These are phyloP conservation scores for Leptinotarsa lineolata DNA, from an alignment of 1,140 invertebrate genomes.

Conservation along the genomic window DNA sequence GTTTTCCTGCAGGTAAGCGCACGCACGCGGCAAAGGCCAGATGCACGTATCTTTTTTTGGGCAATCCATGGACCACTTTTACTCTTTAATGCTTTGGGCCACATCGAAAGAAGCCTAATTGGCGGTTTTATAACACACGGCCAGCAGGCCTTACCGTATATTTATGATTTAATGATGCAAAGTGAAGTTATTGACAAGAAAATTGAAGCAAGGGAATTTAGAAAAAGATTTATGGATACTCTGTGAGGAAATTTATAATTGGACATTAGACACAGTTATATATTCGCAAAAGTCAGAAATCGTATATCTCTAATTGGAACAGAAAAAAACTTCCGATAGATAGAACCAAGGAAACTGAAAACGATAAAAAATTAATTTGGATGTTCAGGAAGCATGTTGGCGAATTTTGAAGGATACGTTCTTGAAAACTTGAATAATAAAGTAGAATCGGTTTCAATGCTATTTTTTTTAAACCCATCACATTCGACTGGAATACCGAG, in stretches of 20 bases:
- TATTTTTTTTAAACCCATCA: neutral
- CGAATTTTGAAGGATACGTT: too few relatives aligned
- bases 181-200: neutral
- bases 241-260: neutral
- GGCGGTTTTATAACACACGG: conserved; percentile 7
- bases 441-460: neutral
- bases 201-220: neutral
- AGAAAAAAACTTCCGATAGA: too few relatives aligned
- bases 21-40: conserved; percentile 11
- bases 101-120: conserved; percentile 10
- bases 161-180: conserved; percentile 12
- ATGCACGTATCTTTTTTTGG: conserved; percentile 14
- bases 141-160: neutral
- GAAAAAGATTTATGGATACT: neutral
- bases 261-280: too few relatives aligned
- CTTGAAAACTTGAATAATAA: too few relatives aligned
- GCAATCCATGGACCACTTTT: conserved; percentile 26
- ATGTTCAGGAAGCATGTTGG: too few relatives aligned
- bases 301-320: too few relatives aligned
- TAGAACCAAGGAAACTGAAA: too few relatives aligned
- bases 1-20: neutral
- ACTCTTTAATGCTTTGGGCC: conserved; percentile 21
- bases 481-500: neutral
- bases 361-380: too few relatives aligned
- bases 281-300: too few relatives aligned